Base-by-base conservation (phyloP, 2,888 invertebrate genomes). In the Ramazzottius varieornatus region DNA sequence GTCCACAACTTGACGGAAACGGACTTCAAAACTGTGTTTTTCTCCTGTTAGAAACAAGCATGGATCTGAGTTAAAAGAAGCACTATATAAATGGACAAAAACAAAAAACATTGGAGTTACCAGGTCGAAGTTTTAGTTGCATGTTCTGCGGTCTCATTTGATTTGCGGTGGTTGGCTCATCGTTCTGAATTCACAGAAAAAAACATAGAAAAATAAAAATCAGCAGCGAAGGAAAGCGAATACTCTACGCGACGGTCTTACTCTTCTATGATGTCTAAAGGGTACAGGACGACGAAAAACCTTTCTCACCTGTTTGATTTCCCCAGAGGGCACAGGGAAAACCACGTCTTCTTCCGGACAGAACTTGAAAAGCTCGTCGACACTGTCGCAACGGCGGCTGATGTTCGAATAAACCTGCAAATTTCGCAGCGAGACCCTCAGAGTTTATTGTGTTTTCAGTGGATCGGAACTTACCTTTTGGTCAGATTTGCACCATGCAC, bases 1-100 rank as follows among this genome's bases (percentile, higher is more conserved):
- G 71, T 80, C 78, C 68, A 76, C 75, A n/a, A 79, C 78, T 68
- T 78, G 75, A 8, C 76, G 72, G 70, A 77, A 80, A 1, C 72
- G 73, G 65, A 80, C 71, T 8, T 73, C 71, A 68, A 80, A 75
- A 33, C 71, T 73, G 65, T 74, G 74, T 2, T 75, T 75, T 40
- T 76, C 75, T 67, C 78, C 78, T 78, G 70, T 1, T 70, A 69
- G 64, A 54, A 64, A 66, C 20, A 64, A 2, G 2, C 34, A 64
- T 33, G 33, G 16, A n/a, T n/a, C n/a, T n/a, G n/a, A n/a, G n/a
- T n/a, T n/a, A n/a, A n/a, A n/a, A n/a, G n/a, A n/a, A n/a, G n/a
- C n/a, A n/a, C n/a, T n/a, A n/a, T n/a, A n/a, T n/a, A 8, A 40
- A 40, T 40, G 8, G 20, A 40, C 20, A 13, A 40, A 40, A 20